Base-by-base conservation (phyloP, 1,140 invertebrate species). In the Heliconius nattereri region DNA sequence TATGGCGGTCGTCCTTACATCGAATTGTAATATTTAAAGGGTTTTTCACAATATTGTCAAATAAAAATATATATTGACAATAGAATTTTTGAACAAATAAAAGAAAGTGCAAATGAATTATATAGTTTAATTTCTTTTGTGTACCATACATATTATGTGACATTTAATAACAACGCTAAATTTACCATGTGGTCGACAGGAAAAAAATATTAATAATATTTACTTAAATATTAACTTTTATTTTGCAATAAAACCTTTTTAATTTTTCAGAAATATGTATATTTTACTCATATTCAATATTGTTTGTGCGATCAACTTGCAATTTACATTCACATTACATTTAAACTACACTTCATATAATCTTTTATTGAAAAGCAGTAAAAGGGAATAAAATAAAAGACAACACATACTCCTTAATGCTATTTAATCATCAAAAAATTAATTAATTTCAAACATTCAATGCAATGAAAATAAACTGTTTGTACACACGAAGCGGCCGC, bases 21-120 rank as follows among this genome's bases (percentile, higher is more conserved):
- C 85, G 83, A 84, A 86, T 85, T 76, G 83, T 76, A 81, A 83
- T 82, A 85, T 81, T 83, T 85, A 85, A 85, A 82, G 79, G 78
- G 81, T 87, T 87, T 89, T 90, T 88, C 83, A 85, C 82, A 83
- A 85, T 86, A 85, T 90, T 90, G 89, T 89, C 86, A 86, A 85
- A 85, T 83, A 80, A 86, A 84, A 86, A 85, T 84, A 83, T 85
- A 85, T 85, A 86, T 89, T 88, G 87, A 83, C 86, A 87, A 89
- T 88, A 85, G 85, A 83, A 74, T 88, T 90, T 90, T 89, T 89
- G 85, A 91, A 83, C 71, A 84, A 90, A 88, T 89, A 90, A 90
- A 90, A 78, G 40, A 78, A 66, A 66, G 49, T 77, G 73, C 76
- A 78, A 83, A 83, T 81, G 11, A 57, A 29, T 26, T 16, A 26